These are phyloP conservation scores for Cantharis lateralis DNA, from an alignment of 2,888 invertebrate species.

Conservation along the genomic window DNA sequence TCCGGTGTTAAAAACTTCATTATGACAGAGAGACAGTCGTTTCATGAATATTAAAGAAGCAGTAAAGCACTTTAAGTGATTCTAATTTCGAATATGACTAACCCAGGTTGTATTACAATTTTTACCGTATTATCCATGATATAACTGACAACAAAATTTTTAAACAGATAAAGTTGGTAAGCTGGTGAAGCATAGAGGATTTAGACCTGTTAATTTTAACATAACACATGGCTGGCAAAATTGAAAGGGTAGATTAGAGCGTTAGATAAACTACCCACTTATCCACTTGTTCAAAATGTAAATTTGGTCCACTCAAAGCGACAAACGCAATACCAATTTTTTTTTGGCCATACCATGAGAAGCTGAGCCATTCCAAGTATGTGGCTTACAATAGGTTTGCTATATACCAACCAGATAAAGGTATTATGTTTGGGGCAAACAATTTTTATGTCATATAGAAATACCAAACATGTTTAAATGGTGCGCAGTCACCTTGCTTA, in stretches of 20 bases:
- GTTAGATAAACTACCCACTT: neutral
- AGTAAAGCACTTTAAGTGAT: neutral
- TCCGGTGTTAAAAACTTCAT: neutral
- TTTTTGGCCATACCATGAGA: neutral
- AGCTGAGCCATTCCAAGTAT: neutral
- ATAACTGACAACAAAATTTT: neutral
- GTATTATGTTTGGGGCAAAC: neutral
- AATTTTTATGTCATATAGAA: neutral
- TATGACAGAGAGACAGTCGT: neutral
- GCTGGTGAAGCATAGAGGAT: neutral
- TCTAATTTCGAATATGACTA: neutral
- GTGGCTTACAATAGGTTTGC: neutral
- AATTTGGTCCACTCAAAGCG: neutral
- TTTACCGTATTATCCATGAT: neutral
- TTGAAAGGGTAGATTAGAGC: neutral
- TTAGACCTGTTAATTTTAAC: neutral
- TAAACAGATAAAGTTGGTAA: neutral
- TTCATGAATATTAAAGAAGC: neutral
- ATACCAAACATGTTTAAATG: slow-evolving; percentile 15
- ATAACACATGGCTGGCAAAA: neutral
- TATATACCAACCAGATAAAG: neutral
- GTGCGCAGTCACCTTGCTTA: slow-evolving; percentile 36
- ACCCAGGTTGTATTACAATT: neutral
- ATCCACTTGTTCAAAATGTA: neutral
- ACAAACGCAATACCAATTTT: neutral